Evolutionary conservation across 1,140 invertebrate genomes (phyloP), one percentile per base, ranked within the genome.

Genomic region (Camponotus pennsylvanicus): DNA sequence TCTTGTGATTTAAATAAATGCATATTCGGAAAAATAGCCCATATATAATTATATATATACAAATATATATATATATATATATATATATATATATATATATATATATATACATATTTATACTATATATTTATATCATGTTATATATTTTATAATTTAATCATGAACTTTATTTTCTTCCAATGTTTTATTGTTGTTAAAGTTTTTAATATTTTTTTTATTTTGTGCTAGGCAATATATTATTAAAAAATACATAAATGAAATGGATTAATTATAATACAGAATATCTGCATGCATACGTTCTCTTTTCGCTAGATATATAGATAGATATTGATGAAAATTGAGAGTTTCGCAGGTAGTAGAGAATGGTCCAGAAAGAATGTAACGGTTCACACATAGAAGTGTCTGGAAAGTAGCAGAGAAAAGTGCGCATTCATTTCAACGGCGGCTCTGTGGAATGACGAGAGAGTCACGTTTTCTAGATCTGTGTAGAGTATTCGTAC

Each of bases 401-500:
- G 27, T 83, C 69, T 75, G n/a, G 69, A 83, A 83, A 83, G 69
- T 83, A 45, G 21, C 15, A 13, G 27, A 40, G 32, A 83, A 83
- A 83, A 32, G 40, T 73, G 79, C 40, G 18, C 55, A 27, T 61
- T 83, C 59, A 83, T 34, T 82, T 55, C 27, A 27, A 49, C 79
- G 5, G 9, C 11, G 11, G 21, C 27, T 82, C 59, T 82, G 32
- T 37, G 7, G 21, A 57, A 21, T 66, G 32, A 80, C 49, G 66
- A 4, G 13, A 27, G 42, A 71, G 27, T 61, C 27, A 61, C 1
- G 15, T 71, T 82, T 71, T 82, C 66, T 45, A 59, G 37, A 37
- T 32, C 13, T n/a, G 15, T 42, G 15, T 82, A 27, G 27, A 27
- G 27, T 27, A 34, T 13, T 45, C 42, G 42, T n/a, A n/a, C 13